Evolutionary conservation across 2,888 invertebrate genomes (phyloP).

Genomic region (Eustalomyia histrio): DNA sequence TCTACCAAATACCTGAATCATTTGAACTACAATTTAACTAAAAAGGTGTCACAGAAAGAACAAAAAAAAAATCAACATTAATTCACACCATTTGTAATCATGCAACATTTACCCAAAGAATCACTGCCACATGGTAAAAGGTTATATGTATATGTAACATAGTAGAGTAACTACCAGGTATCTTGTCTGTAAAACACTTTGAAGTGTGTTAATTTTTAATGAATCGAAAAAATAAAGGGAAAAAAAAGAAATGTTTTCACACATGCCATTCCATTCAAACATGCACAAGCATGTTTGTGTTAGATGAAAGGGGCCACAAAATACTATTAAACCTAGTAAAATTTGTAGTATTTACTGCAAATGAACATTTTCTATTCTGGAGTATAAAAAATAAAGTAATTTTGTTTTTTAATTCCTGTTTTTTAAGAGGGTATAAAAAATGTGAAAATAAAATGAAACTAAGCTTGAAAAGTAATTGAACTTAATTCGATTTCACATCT

Average conservation of each 20-base stretch:
- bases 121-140: neutral
- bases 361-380: constrained; percentile 15
- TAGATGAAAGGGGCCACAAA: neutral
- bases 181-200: constrained; percentile 66
- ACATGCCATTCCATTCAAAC: constrained; percentile 57
- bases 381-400: constrained; percentile 6
- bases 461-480: constrained; percentile 67
- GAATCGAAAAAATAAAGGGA: constrained; percentile 67
- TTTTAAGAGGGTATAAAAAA: constrained; percentile 5
- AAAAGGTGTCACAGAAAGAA: constrained; percentile 10
- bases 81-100: constrained; percentile 6
- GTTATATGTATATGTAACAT: neutral
- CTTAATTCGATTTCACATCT: constrained; percentile 66
- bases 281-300: neutral
- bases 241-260: constrained; percentile 70
- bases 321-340: constrained; percentile 29
- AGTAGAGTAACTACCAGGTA: constrained; percentile 20
- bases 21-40: no score
- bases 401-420: constrained; percentile 36
- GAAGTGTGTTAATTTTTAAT: constrained; percentile 75
- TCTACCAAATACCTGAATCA: no score
- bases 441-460: constrained; percentile 37
- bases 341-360: constrained; percentile 27
- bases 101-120: constrained; percentile 10
- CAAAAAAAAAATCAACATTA: constrained; percentile 14